These are phyloP conservation scores for Pelochelys cantorii DNA, from an alignment of 2,797 vertebrate genomes.

Conservation along the genomic window DNA sequence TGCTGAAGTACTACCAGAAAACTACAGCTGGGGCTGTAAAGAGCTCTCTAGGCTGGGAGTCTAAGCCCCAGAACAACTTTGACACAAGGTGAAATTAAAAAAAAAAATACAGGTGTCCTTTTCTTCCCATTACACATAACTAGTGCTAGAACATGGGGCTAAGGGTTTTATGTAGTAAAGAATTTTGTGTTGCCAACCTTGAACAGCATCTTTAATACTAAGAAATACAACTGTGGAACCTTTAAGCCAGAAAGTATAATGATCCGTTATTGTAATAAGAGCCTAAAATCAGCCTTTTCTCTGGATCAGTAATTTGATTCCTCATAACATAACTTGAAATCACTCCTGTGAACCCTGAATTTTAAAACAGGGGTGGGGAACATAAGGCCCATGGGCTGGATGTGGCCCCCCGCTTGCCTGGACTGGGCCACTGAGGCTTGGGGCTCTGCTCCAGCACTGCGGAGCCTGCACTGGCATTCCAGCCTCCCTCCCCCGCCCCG, in stretches of 20 bases:
- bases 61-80: not conserved
- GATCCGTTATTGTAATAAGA: conserved; percentile 4
- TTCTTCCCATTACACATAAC: conserved; percentile 13
- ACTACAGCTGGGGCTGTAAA: conserved; percentile 52
- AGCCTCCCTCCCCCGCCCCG: too few relatives aligned
- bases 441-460: too few relatives aligned
- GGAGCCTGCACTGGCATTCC: too few relatives aligned
- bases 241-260: conserved; percentile 19
- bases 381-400: too few relatives aligned
- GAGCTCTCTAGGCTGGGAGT: conserved; percentile 18
- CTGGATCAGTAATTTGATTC: not conserved
- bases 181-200: not conserved
- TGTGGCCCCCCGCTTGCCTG: too few relatives aligned
- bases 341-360: not conserved
- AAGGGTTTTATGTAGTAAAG: not conserved
- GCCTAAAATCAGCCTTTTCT: conserved; percentile 8
- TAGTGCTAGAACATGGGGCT: not conserved
- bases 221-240: not conserved
- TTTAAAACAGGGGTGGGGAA: too few relatives aligned
- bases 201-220: conserved; percentile 11
- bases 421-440: too few relatives aligned
- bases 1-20: conserved; percentile 41
- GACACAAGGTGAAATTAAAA: not conserved
- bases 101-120: not conserved
- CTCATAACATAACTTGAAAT: conserved; percentile 14